Evolutionary conservation across 2,113 vertebrate genomes (phyloP), one percentile per base, ranked within the genome.

Genomic region (Thinocorus orbignyianus): DNA sequence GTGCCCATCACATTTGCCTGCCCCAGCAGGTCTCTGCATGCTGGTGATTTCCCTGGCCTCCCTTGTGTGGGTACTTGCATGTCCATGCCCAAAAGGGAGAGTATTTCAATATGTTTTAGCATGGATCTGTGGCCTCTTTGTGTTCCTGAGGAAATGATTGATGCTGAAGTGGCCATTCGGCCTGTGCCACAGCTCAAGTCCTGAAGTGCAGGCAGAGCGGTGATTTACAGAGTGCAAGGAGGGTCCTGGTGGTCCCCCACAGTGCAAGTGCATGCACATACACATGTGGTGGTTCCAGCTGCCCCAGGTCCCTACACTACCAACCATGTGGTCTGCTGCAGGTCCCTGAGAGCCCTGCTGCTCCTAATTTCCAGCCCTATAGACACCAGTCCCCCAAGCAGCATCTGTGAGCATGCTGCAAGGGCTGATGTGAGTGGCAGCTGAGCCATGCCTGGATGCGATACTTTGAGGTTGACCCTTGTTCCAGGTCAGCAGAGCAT

Each of bases 301-400:
- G 39, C 39, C 33, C 60, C 37, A 57, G 30, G 41, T 48, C 15
- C 46, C 61, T 19, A 33, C 11, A 4, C n/a, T 39, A 16, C 26
- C 1, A 1, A 33, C 17, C 16, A 5, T 0, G 1, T 0, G 1
- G 20, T 19, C 51, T 80, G 41, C 11, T 2, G 0, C 61, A 55
- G 31, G 41, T 66, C 33, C 48, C 26, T 7, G 1, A 35, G 13
- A 39, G 16, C 30, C 39, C n/a, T n/a, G 28, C 2, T 1, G 2
- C 33, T 18, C 23, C 42, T 26, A 2, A 18, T 54, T 83, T 65
- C 31, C 15, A 25, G 26, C 12, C 37, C 31, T 44, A 16, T 0
- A 1, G 51, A 35, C 1, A 1, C 30, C 4, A 0, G 8, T 2
- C 28, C 39, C 64, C 5, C 1, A 1, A 3, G 62, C 22, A 17